Conservation (phyloP, 2,888 invertebrate species). For the Carpatolechia fugitivella region DNA sequence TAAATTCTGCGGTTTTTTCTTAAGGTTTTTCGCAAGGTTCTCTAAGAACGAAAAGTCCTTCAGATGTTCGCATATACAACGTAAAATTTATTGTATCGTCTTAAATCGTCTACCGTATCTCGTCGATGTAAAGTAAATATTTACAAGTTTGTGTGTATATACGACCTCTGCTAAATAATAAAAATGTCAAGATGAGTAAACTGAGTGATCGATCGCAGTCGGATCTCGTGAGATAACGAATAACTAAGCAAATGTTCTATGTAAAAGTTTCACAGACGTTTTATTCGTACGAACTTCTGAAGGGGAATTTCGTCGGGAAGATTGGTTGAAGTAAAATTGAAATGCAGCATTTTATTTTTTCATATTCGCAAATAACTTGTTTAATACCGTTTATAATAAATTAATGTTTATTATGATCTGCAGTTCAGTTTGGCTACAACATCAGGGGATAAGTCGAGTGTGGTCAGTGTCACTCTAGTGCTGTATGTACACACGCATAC, state of each 20-base stretch:
- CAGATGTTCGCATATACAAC: constrained; percentile 6
- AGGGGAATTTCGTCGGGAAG: neutral
- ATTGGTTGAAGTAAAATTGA: neutral
- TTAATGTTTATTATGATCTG: neutral
- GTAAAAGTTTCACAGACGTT: neutral
- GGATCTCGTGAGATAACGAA: neutral
- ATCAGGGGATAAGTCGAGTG: constrained; percentile 21
- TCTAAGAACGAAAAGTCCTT: constrained; percentile 4
- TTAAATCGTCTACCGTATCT: neutral
- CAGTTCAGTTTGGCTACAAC: constrained; percentile 20
- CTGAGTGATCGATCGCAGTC: constrained; percentile 52
- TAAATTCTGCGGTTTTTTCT: neutral
- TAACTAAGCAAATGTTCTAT: too few relatives aligned
- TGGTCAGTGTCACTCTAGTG: constrained; percentile 56
- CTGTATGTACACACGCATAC: constrained; percentile 81
- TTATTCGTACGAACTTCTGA: neutral
- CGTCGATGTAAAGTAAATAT: constrained; percentile 34
- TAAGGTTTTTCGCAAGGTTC: neutral
- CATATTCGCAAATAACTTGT: too few relatives aligned
- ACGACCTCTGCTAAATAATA: constrained; percentile 55
- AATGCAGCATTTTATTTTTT: neutral
- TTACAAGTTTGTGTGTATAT: constrained; percentile 29
- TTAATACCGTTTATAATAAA: neutral
- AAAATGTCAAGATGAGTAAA: constrained; percentile 57
- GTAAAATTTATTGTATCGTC: neutral